These are phyloP conservation scores for Ptyas mucosa DNA, from an alignment of 2,113 vertebrate genomes.

Conservation along the genomic window DNA sequence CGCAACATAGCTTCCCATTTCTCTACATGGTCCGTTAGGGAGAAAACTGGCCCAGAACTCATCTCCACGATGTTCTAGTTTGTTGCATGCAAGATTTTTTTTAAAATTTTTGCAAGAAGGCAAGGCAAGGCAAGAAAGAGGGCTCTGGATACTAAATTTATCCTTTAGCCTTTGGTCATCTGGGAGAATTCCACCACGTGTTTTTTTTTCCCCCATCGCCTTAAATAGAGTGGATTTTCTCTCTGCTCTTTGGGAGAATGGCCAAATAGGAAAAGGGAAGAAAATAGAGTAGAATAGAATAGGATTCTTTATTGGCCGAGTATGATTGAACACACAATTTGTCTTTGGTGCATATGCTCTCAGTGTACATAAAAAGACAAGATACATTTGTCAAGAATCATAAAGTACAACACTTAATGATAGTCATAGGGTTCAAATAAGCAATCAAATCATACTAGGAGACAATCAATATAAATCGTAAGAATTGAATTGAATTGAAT, in stretches of 20 bases:
- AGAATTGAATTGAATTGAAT: too few relatives aligned
- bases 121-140: neutral
- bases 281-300: too few relatives aligned
- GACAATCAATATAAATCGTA: too few relatives aligned
- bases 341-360: too few relatives aligned
- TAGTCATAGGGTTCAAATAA: too few relatives aligned
- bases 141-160: neutral
- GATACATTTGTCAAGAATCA: too few relatives aligned
- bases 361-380: too few relatives aligned
- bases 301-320: too few relatives aligned
- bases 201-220: neutral
- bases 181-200: neutral
- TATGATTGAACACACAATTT: too few relatives aligned
- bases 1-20: neutral
- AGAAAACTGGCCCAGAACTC: neutral
- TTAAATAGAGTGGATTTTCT: neutral
- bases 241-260: neutral
- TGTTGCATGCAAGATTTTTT: neutral
- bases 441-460: too few relatives aligned
- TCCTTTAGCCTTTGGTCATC: neutral
- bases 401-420: too few relatives aligned
- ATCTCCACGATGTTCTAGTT: neutral
- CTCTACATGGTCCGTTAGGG: neutral
- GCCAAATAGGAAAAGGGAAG: neutral
- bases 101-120: neutral